Conservation (phyloP, 1,140 invertebrate genomes). For the Proctacanthus coquilletti region DNA sequence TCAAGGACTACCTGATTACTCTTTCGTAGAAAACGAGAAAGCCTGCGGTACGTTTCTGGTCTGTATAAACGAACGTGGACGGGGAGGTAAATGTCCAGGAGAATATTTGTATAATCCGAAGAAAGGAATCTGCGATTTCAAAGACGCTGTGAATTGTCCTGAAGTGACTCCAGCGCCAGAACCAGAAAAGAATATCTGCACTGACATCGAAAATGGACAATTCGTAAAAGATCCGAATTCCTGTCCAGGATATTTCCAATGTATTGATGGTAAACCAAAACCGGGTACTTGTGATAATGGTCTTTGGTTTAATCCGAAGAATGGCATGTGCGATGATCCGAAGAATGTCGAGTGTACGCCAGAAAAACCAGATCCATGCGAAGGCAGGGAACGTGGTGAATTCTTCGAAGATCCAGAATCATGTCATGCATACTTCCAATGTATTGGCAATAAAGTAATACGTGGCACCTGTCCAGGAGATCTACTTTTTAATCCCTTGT, state of each 20-base stretch:
- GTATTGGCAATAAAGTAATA: too few relatives aligned
- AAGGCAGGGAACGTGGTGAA: too few relatives aligned
- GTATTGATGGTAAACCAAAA: conserved; percentile 14
- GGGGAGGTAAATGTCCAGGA: conserved; percentile 17
- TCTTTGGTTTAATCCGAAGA: conserved; percentile 15
- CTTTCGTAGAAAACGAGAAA: too few relatives aligned
- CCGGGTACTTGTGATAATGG: conserved; percentile 15
- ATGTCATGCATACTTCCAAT: too few relatives aligned
- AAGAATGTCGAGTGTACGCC: conserved; percentile 13
- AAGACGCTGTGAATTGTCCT: conserved; percentile 13
- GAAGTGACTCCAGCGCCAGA: too few relatives aligned
- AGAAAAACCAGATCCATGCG: too few relatives aligned
- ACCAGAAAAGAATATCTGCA: too few relatives aligned
- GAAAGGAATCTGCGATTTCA: conserved; percentile 15
- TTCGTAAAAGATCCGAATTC: conserved; percentile 14
- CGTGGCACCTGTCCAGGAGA: too few relatives aligned
- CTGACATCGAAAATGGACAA: conserved; percentile 14
- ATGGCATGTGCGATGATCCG: conserved; percentile 16
- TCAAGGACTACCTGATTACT: conserved; percentile 22
- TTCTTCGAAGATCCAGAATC: too few relatives aligned
- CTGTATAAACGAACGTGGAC: too few relatives aligned
- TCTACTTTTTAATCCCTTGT: too few relatives aligned
- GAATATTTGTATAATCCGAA: conserved; percentile 16
- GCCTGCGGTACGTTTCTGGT: too few relatives aligned
- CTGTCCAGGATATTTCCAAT: conserved; percentile 19